phyloP scores from a whole-genome alignment of 2,113 vertebrate genomes.

The Oplegnathus fasciatus region DNA sequence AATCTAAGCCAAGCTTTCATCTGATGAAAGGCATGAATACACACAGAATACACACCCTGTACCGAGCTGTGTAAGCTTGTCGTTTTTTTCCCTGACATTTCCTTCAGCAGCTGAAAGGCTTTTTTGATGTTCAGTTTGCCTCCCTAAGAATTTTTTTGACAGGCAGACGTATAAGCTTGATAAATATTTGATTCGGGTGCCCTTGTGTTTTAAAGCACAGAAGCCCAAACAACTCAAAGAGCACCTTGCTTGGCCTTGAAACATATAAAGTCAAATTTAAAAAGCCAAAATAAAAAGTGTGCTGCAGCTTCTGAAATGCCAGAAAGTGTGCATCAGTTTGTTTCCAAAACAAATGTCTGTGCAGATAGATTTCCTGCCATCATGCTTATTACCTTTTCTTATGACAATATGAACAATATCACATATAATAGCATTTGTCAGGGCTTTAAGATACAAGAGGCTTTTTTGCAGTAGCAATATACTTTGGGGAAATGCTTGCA shows the following conservation, averaged over 20 bases:
- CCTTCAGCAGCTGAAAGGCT: conserved; percentile 49
- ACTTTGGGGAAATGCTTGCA: neutral
- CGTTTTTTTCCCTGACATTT: conserved; percentile 27
- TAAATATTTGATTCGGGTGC: conserved; percentile 59
- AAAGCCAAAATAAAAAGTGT: neutral
- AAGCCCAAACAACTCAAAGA: conserved; percentile 41
- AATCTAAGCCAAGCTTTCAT: conserved; percentile 53
- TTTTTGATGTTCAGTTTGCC: conserved; percentile 62
- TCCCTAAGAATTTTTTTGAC: conserved; percentile 36
- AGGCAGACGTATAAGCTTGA: conserved; percentile 26
- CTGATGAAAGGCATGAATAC: conserved; percentile 49
- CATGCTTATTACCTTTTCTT: neutral
- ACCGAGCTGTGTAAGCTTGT: conserved; percentile 17
- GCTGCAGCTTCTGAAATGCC: neutral
- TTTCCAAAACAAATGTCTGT: neutral
- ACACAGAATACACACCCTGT: conserved; percentile 10
- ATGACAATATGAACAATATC: neutral
- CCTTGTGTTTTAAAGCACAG: conserved; percentile 33
- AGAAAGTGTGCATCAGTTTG: neutral
- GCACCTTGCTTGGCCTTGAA: conserved; percentile 57
- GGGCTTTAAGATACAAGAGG: neutral
- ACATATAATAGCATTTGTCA: neutral
- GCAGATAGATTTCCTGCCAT: neutral
- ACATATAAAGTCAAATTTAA: conserved; percentile 16
- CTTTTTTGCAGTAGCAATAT: neutral